Evolutionary conservation across 2,888 invertebrate genomes (phyloP), one percentile per base, ranked within the genome.

Genomic region (Perithous albicinctus): DNA sequence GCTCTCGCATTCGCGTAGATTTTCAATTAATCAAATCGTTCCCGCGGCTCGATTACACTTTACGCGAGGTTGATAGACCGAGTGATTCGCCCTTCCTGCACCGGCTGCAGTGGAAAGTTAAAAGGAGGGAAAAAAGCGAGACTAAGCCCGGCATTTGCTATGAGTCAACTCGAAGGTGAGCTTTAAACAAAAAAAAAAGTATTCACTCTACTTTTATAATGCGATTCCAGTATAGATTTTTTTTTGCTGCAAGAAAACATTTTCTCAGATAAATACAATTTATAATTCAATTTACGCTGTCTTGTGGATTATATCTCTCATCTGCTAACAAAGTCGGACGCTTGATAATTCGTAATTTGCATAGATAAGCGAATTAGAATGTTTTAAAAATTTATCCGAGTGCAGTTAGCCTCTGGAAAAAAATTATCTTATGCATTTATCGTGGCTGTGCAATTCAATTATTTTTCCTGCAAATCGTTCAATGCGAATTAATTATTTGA

Each of bases 291-390:
- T 66, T 66, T 6, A 26, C 2, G 12, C 8, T 29, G 20, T 41
- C 41, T 12, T 38, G 18, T 15, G 20, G 12, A n/a, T 23, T 63
- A 6, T 43, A 12, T 32, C 26, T 20, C 3, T 12, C 29, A 26
- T 5, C 26, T 0, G 35, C 35, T 51, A 61, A 41, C 61, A 29
- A 20, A 66, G 15, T 10, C 38, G 20, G n/a, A 18, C 51, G 8
- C n/a, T 63, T 54, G 61, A 54, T 69, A 38, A 69, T 61, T 41
- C 38, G 54, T 51, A 38, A 73, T 73, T 78, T 67, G 73, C 67
- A 79, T 61, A 59, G 38, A 59, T 51, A 56, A 56, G 43, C 15
- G 26, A 69, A 41, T 46, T 32, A n/a, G 43, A 29, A 66, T 26
- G 63, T 66, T 46, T 64, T 20, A 56, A 59, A 56, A 59, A 64